Conservation (phyloP, 2,113 vertebrate species). For the Peromyscus californicus region DNA sequence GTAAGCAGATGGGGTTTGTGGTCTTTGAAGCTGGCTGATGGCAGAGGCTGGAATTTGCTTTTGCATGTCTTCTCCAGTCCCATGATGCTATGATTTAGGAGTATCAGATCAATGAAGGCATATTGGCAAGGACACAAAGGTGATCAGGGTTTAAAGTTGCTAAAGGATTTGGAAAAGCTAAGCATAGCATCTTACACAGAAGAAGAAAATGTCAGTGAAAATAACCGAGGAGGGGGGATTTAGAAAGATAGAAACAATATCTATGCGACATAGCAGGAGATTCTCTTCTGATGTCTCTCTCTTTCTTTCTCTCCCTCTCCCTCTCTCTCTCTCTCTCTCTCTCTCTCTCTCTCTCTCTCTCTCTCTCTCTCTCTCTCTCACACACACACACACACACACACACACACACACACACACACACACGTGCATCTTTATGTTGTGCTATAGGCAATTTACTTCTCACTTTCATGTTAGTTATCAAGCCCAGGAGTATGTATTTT, state of each 20-base stretch:
- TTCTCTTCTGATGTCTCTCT: conserved; percentile 30
- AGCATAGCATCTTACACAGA: conserved; percentile 48
- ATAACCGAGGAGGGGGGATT: conserved; percentile 25
- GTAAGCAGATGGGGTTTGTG: conserved; percentile 88
- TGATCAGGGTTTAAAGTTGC: background rate
- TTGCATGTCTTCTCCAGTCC: background rate
- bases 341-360: too few species aligned
- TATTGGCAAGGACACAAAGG: conserved; percentile 42
- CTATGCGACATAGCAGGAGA: conserved; percentile 23
- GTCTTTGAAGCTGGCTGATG: conserved; percentile 2
- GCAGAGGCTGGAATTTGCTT: conserved; percentile 58
- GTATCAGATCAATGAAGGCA: conserved; percentile 50
- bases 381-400: background rate
- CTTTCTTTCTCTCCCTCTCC: too few species aligned
- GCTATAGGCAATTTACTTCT: background rate
- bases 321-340: too few species aligned
- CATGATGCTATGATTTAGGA: conserved; percentile 34
- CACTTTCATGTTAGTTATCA: conserved; percentile 5
- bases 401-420: background rate
- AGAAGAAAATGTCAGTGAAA: conserved; percentile 7
- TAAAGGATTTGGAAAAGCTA: conserved; percentile 65
- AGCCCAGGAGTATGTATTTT: background rate
- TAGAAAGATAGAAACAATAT: conserved; percentile 38
- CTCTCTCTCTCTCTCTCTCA: background rate
- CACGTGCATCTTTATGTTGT: background rate